Evolutionary conservation across 2,888 invertebrate species (phyloP).

Genomic region (Therioaphis trifolii): DNA sequence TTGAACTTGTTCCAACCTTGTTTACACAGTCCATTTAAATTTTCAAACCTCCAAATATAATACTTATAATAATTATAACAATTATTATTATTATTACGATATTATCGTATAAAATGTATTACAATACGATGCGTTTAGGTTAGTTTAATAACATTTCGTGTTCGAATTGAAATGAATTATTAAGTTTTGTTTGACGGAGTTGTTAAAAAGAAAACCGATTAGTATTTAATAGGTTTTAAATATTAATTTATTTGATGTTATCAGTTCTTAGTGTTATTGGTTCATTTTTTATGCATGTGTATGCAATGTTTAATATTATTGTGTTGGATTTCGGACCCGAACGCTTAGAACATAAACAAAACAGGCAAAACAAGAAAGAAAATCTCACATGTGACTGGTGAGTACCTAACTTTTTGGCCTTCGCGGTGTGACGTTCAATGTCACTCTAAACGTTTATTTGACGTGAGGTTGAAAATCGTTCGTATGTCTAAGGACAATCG

Average conservation of each 20-base stretch:
- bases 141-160: too few species aligned
- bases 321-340: slow-evolving; percentile 29
- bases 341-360: slow-evolving; percentile 12
- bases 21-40: too few species aligned
- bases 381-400: neutral
- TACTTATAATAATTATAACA: neutral
- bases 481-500: too few species aligned
- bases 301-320: slow-evolving; percentile 16
- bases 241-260: slow-evolving; percentile 9
- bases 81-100: neutral
- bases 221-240: slow-evolving; percentile 6
- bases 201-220: slow-evolving; percentile 4
- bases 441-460: too few species aligned
- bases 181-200: neutral
- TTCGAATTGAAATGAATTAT: too few species aligned
- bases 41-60: too few species aligned
- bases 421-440: too few species aligned
- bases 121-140: neutral
- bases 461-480: too few species aligned
- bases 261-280: slow-evolving; percentile 15
- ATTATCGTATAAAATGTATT: neutral
- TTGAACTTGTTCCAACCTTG: too few species aligned
- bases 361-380: slow-evolving; percentile 11
- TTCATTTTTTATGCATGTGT: too few species aligned
- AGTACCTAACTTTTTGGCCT: too few species aligned